Evolutionary conservation across 2,797 vertebrate species (phyloP).

Genomic region (Nothura maculosa): DNA sequence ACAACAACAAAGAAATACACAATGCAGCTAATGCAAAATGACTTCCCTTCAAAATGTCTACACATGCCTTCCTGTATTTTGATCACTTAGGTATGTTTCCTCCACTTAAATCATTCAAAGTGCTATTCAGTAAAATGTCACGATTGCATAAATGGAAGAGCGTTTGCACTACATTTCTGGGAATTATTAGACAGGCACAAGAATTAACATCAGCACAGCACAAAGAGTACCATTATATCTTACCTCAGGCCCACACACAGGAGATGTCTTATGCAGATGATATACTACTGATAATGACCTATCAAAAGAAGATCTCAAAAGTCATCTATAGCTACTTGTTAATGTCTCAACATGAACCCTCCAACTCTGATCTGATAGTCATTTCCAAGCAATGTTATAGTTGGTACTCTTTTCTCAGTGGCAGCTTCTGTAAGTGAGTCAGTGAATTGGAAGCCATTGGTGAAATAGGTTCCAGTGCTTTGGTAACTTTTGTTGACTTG

Average conservation of each 20-base stretch:
- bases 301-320: background rate
- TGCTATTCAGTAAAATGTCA: background rate
- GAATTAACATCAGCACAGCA: background rate
- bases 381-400: background rate
- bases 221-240: background rate
- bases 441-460: background rate
- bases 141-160: background rate
- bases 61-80: background rate
- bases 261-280: background rate
- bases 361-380: background rate
- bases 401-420: background rate
- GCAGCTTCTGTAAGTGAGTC: background rate
- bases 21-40: background rate
- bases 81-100: background rate
- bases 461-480: background rate
- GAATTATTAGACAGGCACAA: background rate
- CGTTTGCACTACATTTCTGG: background rate
- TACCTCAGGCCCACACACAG: background rate
- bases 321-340: background rate
- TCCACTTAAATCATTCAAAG: background rate
- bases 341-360: background rate
- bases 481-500: background rate
- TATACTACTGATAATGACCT: background rate
- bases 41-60: rapidly evolving
- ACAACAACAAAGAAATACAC: background rate